Base-by-base conservation (phyloP, 2,888 invertebrate genomes). In the Keiferia lycopersicella region DNA sequence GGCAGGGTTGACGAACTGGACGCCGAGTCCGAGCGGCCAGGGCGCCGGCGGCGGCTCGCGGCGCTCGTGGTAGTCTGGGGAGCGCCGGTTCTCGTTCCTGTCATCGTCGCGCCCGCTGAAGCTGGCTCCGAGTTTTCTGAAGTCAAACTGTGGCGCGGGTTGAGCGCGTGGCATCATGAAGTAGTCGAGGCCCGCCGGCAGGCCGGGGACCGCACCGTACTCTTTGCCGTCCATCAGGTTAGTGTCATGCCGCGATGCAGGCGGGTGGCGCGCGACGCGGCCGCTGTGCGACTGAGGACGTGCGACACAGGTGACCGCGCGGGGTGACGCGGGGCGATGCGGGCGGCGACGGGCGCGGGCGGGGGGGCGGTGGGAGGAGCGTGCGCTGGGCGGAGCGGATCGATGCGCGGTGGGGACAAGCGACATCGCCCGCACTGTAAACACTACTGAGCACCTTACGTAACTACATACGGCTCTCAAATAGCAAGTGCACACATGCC, bases 71-170 rank as follows among this genome's bases (percentile, higher is more conserved):
- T 85, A 89, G 67, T 89, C 88, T 58, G 91, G 89, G 58, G 91
- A 84, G 45, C 87, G 86, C 22, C 83, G 83, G 68, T 88, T 88
- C 51, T 88, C 88, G 70, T 77, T 80, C 75, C 85, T 83, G 71
- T 87, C 86, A 57, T 91, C 89, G 74, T 91, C 87, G 20, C 93
- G 93, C 48, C 93, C 88, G 71, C 93, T 93, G 76, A 94, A 92
- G 67, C 94, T 93, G 70, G 94, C 93, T 66, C 95, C 94, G 64
- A 96, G 90, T 80, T 96, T 96, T 64, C 96, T 93, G 80, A 96
- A 97, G 88, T 97, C 97, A 83, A 97, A 97, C 60, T 97, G 97
- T 74, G 97, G 97, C 94, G 97, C 95, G 75, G 95, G 96, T 79
- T 96, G 96, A 68, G 95, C 92, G 22, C 94, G 93, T 78, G 85